phyloP scores from a whole-genome alignment of 2,113 vertebrate genomes.

The Apodemus speciosus region DNA sequence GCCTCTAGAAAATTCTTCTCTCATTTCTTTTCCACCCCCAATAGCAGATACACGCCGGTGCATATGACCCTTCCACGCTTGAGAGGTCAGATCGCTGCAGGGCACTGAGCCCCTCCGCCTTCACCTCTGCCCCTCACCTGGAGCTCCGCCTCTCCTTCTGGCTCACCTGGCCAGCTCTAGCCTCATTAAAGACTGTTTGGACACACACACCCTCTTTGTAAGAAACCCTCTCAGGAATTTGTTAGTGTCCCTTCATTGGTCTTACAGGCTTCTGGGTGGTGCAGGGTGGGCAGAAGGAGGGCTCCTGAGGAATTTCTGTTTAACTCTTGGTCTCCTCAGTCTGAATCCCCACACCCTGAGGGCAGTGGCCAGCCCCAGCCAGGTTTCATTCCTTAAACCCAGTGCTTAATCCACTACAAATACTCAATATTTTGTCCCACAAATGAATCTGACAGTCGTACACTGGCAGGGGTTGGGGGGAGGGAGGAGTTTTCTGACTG shows the following conservation, averaged over 20 bases:
- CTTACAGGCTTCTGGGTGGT: not conserved
- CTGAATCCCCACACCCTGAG: not conserved
- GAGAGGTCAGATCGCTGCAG: constrained; percentile 25
- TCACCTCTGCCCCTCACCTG: constrained; percentile 53
- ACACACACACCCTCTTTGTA: not conserved
- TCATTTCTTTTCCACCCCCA: not conserved
- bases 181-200: not conserved
- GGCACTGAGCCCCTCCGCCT: not conserved
- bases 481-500: not conserved
- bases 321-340: not conserved
- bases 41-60: not conserved
- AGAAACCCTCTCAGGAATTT: constrained; percentile 19
- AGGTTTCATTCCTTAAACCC: not conserved
- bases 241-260: not conserved
- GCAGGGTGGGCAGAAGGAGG: not conserved
- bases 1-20: not conserved
- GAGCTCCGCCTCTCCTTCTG: not conserved
- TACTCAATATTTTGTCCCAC: not conserved
- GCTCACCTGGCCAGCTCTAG: not conserved
- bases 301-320: not conserved
- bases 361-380: not conserved
- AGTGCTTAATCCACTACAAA: not conserved
- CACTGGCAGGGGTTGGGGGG: not conserved
- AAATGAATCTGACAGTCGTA: not conserved
- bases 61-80: not conserved